phyloP scores from a whole-genome alignment of 2,113 vertebrate genomes.

The Addax nasomaculatus region DNA sequence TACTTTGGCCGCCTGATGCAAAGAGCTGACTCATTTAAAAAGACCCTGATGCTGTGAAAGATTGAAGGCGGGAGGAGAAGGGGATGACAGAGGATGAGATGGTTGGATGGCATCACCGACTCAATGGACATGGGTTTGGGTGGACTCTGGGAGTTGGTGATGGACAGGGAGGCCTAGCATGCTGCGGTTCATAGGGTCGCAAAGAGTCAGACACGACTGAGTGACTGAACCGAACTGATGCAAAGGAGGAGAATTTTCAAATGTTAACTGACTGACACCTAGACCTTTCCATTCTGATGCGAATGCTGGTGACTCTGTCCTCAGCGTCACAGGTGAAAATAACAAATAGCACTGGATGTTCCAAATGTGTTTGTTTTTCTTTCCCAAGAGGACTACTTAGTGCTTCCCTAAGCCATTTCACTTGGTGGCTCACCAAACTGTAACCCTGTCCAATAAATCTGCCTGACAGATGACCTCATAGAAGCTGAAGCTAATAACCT shows the following conservation, averaged over 20 bases:
- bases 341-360: slow-evolving; percentile 59
- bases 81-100: too few relatives aligned
- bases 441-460: neutral
- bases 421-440: neutral
- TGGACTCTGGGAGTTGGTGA: too few relatives aligned
- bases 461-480: neutral
- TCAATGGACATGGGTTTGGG: too few relatives aligned
- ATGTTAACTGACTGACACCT: neutral
- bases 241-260: neutral
- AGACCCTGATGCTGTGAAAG: too few relatives aligned
- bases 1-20: too few relatives aligned
- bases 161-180: too few relatives aligned
- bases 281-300: neutral
- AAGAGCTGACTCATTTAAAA: too few relatives aligned
- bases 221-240: too few relatives aligned
- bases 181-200: too few relatives aligned
- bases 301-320: neutral
- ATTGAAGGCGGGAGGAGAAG: too few relatives aligned
- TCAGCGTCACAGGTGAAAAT: neutral
- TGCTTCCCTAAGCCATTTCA: neutral
- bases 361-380: slow-evolving; percentile 61
- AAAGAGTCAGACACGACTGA: too few relatives aligned
- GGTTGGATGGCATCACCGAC: too few relatives aligned
- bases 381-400: slow-evolving; percentile 61
- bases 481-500: slow-evolving; percentile 11